Conservation (phyloP, 2,797 vertebrate genomes). For the Staurois parvus region DNA sequence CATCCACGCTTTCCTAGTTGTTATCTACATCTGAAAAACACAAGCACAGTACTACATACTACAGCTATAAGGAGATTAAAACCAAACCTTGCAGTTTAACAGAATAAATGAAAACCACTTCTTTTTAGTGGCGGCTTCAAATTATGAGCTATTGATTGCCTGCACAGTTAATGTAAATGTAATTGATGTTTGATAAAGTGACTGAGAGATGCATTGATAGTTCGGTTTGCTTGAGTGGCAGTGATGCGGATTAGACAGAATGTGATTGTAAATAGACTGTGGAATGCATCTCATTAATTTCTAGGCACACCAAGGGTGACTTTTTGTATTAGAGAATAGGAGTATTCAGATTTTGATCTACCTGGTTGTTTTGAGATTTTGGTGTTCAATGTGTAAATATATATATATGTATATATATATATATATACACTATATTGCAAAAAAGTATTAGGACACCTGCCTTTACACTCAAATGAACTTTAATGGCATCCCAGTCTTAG, state of each 20-base stretch:
- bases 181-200: conserved; percentile 59
- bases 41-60: background rate
- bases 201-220: conserved; percentile 40
- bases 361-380: background rate
- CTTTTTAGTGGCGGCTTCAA: conserved; percentile 27
- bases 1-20: conserved; percentile 7
- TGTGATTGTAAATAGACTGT: conserved; percentile 50
- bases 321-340: conserved; percentile 1
- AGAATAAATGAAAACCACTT: conserved; percentile 25
- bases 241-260: conserved; percentile 49
- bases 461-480: too few species aligned
- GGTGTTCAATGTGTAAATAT: too few species aligned
- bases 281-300: conserved; percentile 40
- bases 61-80: conserved; percentile 9
- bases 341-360: conserved; percentile 7
- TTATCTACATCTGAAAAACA: conserved; percentile 3
- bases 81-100: background rate
- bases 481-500: too few species aligned
- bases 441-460: too few species aligned
- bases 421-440: too few species aligned
- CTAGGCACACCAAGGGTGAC: conserved; percentile 9
- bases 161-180: conserved; percentile 51
- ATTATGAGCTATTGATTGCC: conserved; percentile 48
- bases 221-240: conserved; percentile 57
- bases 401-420: too few species aligned